Evolutionary conservation across 2,113 vertebrate genomes (phyloP).

Genomic region (Maccullochella peelii): DNA sequence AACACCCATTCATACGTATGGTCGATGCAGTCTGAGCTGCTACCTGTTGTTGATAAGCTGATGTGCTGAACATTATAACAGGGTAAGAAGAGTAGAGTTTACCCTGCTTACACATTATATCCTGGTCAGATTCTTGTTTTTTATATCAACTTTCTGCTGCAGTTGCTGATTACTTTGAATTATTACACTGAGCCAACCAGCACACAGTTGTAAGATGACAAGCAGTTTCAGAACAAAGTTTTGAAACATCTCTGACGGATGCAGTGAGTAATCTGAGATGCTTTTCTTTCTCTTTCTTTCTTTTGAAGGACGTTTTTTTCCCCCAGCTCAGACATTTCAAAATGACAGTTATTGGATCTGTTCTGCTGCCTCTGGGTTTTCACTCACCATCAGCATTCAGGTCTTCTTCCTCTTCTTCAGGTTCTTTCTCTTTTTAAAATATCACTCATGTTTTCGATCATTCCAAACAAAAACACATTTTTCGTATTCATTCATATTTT

Average conservation of each 20-base stretch:
- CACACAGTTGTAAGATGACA: background rate
- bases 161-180: background rate
- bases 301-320: slow-evolving; percentile 22
- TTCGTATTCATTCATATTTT: background rate
- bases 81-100: background rate
- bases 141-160: background rate
- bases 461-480: background rate
- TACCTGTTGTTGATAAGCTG: background rate
- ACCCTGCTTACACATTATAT: no score
- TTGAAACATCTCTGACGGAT: background rate
- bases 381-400: slow-evolving; percentile 5
- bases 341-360: slow-evolving; percentile 13
- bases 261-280: slow-evolving; percentile 13
- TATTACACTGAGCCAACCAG: background rate
- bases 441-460: slow-evolving; percentile 3
- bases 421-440: background rate
- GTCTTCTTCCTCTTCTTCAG: no score
- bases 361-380: slow-evolving; percentile 2
- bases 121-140: background rate
- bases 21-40: no score
- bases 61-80: background rate
- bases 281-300: background rate
- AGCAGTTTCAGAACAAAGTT: slow-evolving; percentile 18
- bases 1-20: no score
- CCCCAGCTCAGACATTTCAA: background rate